Evolutionary conservation across 2,888 invertebrate species (phyloP).

Genomic region (Vandiemenella viatica): DNA sequence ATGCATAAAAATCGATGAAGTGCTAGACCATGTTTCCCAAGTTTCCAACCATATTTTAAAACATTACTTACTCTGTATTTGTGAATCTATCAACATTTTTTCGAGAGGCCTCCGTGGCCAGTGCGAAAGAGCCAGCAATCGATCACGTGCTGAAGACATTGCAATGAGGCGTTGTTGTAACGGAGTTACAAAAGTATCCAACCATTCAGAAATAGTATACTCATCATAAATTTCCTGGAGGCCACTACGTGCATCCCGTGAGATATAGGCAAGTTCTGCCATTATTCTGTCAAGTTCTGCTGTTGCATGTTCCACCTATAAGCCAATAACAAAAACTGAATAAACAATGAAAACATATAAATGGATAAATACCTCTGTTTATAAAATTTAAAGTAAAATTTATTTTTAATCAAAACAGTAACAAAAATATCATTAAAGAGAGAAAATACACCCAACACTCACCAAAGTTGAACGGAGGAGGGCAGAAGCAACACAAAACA

Average conservation of each 20-base stretch:
- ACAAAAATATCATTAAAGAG: too few relatives aligned
- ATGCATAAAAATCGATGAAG: too few relatives aligned
- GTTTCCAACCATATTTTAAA: too few relatives aligned
- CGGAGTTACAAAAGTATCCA: slow-evolving; percentile 29
- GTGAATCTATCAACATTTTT: too few relatives aligned
- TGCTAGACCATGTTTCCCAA: too few relatives aligned
- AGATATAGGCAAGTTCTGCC: slow-evolving; percentile 29
- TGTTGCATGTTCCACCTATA: slow-evolving; percentile 30
- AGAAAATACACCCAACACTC: too few relatives aligned
- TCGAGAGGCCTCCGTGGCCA: slow-evolving; percentile 40
- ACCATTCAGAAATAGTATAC: slow-evolving; percentile 32
- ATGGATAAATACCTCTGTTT: not conserved
- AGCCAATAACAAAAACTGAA: not conserved
- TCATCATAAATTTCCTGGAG: slow-evolving; percentile 31
- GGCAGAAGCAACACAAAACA: too few relatives aligned
- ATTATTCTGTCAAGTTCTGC: slow-evolving; percentile 28
- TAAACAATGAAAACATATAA: not conserved
- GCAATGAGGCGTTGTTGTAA: slow-evolving; percentile 27
- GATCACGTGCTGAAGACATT: slow-evolving; percentile 29
- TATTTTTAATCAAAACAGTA: too few relatives aligned
- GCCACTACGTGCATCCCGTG: slow-evolving; percentile 28
- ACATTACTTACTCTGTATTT: too few relatives aligned
- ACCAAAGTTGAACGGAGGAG: too few relatives aligned
- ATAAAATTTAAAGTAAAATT: too few relatives aligned
- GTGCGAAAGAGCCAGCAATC: slow-evolving; percentile 29